Conservation (phyloP, 1,140 invertebrate genomes). For the Agrilus planipennis region DNA sequence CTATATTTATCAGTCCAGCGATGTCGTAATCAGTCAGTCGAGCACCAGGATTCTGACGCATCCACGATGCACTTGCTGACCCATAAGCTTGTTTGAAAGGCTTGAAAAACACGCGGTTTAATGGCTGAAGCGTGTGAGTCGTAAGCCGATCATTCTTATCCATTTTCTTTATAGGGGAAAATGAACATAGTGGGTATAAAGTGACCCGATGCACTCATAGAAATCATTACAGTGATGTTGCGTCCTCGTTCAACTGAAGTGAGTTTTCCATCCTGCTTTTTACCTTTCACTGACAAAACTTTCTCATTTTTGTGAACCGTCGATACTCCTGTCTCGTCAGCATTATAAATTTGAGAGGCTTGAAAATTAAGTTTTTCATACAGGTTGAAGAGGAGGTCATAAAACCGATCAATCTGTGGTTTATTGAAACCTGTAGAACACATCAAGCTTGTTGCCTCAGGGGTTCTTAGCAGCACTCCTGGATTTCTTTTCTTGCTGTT, state of each 20-base stretch:
- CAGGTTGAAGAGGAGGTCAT: slow-evolving; percentile 17
- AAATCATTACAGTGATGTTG: background rate
- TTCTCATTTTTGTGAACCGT: slow-evolving; percentile 1
- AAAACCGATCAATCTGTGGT: slow-evolving; percentile 22
- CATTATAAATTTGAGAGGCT: background rate
- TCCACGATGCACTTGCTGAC: slow-evolving; percentile 20
- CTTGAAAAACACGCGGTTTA: slow-evolving; percentile 30
- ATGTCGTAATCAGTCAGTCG: slow-evolving; percentile 15
- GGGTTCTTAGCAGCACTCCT: slow-evolving; percentile 24
- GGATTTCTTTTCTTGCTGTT: no score
- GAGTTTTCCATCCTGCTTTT: background rate
- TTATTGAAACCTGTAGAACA: slow-evolving; percentile 29
- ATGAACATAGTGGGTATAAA: slow-evolving; percentile 26
- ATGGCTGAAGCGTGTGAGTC: slow-evolving; percentile 22
- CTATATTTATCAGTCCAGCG: slow-evolving; percentile 24
- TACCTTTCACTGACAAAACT: background rate
- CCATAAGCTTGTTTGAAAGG: slow-evolving; percentile 31
- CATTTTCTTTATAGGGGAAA: no score
- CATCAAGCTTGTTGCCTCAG: slow-evolving; percentile 28
- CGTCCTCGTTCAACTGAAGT: slow-evolving; percentile 23
- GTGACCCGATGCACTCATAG: slow-evolving; percentile 17
- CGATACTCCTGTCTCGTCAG: background rate
- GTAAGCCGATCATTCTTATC: no score
- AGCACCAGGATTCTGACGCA: slow-evolving; percentile 24
- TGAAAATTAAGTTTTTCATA: background rate